Percentiles rank a stretch among this genome's conserved stretches.
phyloP scores from a whole-genome alignment of 1,140 invertebrate species.

The Phocides pigmalion region DNA sequence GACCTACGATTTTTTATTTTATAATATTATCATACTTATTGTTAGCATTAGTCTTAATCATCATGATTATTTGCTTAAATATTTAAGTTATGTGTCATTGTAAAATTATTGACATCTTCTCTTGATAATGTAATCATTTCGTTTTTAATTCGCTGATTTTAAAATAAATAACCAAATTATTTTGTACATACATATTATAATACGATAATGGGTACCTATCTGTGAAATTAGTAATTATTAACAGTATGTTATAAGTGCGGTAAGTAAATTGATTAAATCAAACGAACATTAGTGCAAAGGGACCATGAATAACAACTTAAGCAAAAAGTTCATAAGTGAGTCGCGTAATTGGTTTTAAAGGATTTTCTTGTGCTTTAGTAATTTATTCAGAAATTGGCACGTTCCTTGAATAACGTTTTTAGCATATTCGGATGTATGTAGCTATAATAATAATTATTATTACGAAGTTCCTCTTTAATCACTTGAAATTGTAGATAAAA shows the following conservation, averaged over 20 bases:
- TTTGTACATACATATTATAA: too few species aligned
- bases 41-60: too few species aligned
- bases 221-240: neutral
- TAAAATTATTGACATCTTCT: too few species aligned
- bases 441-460: neutral
- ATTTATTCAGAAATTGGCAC: conserved; percentile 6
- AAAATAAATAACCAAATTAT: too few species aligned
- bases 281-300: conserved; percentile 14
- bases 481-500: neutral
- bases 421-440: conserved; percentile 14
- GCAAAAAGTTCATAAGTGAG: conserved; percentile 23
- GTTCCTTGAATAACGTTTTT: conserved; percentile 10
- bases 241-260: neutral
- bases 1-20: too few species aligned
- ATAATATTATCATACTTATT: too few species aligned
- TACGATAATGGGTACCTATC: too few species aligned
- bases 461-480: neutral
- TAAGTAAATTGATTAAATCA: conserved; percentile 22
- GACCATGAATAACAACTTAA: conserved; percentile 15
- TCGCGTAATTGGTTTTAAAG: conserved; percentile 4
- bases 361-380: conserved; percentile 22
- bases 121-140: too few species aligned
- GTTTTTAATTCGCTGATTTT: too few species aligned
- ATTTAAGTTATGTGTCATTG: too few species aligned
- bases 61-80: too few species aligned